Evolutionary conservation across 2,888 invertebrate species (phyloP), one percentile per base, ranked within the genome.

Genomic region (Andrena minutula): DNA sequence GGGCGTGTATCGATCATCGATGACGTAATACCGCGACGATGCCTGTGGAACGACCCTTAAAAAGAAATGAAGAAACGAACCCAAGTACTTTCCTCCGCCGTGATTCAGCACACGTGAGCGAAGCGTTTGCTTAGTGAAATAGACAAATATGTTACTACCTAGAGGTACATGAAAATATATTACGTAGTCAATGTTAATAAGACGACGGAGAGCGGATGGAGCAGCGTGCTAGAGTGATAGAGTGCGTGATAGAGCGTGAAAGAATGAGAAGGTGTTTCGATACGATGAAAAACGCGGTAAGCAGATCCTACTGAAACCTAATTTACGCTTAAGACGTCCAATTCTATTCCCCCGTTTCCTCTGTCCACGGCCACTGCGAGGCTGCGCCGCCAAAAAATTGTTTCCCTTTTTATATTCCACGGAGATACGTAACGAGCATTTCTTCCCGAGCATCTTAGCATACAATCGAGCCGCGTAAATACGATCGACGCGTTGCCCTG

Each of bases 111-210:
- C 80, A 70, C 77, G 76, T 68, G 71, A 63, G 47, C 70, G 74
- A 56, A 69, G 49, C 51, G 76, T 69, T 79, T 72, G 75, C 70
- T 75, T 83, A 79, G 73, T 61, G 61, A 83, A 77, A 85, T 77
- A 85, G 79, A 83, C 61, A 80, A 76, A 75, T 86, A 79, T 79
- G 75, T 78, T 81, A 84, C 69, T 84, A 84, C 58, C 56, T 81
- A 81, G 72, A 74, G 56, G 71, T 77, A 79, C 70, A 72, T 60
- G 75, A 71, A 74, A 65, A 63, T 83, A 80, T 74, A 75, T 76
- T 78, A 80, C 51, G 74, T 79, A 81, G 79, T 79, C 78, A 79
- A 86, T 86, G 81, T 83, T 86, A 81, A 64, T 83, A 78, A 66
- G 47, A 65, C 66, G 77, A 63, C 10, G 35, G 53, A 66, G 53